Base-by-base conservation (phyloP, 2,888 invertebrate genomes). In the Pyrochroa serraticornis region DNA sequence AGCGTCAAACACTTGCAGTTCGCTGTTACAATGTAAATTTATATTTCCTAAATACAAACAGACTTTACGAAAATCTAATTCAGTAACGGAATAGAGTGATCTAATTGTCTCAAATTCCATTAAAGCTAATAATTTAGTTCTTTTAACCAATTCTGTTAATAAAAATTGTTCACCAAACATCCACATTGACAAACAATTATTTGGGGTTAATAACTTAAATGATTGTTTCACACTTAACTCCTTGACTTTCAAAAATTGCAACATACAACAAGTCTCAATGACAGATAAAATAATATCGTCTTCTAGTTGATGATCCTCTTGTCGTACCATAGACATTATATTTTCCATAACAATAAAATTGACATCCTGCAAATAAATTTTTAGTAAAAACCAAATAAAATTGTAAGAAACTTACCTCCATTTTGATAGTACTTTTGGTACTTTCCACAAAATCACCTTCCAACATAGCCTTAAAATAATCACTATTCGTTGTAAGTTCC, bases 391-490 rank as follows among this genome's bases (percentile, higher is more conserved):
- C 32, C 8, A 1, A 1, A 5, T n/a, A 1, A 32, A 30, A 32
- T 8, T 43, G n/a, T 2, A 0, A 22, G 3, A 22, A 22, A 22
- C 22, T 7, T 10, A 43, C 43, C 13, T 43, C 33, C 6, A 43
- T 13, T 43, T 43, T 30, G 2, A 43, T 43, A 33, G 32, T 43
- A 31, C 30, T 31, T 32, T 33, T 13, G 5, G 22, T 9, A 6
- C 33, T 22, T 10, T 43, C 43, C 8, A 43, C 1, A 2, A 43
- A 43, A 43, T 31, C 30, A 1, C 43, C 43, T 33, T 13, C 1
- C 1, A 43, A 43, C 43, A 43, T 43, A 33, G 31, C 9, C 13
- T 33, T 30, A 10, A 43, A 43, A 31, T 43, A 43, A 13, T 43
- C 43, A 10, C 43, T 43, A 3, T 43, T 43, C 8, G 3, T 10